Percentiles rank a stretch among this genome's conserved stretches.
Evolutionary conservation across 2,888 invertebrate species (phyloP).

Genomic region (Azorinus chamasolen): DNA sequence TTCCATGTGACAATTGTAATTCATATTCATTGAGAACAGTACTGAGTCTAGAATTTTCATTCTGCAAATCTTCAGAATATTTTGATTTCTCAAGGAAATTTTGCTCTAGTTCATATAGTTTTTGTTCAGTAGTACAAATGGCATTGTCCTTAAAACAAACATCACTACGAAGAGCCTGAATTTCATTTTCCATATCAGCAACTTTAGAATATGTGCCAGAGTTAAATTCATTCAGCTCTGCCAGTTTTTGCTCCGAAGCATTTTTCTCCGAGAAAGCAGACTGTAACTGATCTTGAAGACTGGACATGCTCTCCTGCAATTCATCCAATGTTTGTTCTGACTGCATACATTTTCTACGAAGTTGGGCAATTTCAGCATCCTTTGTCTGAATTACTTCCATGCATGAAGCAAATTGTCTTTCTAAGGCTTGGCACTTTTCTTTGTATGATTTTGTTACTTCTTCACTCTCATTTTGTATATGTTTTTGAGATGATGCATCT

Average conservation of each 20-base stretch:
- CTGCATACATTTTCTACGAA: conserved; percentile 42
- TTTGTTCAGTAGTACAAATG: too few relatives aligned
- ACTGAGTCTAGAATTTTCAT: too few relatives aligned
- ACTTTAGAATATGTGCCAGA: neutral
- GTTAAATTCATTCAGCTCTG: neutral
- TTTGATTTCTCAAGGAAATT: too few relatives aligned
- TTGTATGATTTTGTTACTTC: conserved; percentile 6
- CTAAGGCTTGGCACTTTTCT: conserved; percentile 41
- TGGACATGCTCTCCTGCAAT: neutral
- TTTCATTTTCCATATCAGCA: neutral
- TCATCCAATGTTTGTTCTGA: conserved; percentile 19
- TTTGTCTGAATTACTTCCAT: conserved; percentile 49
- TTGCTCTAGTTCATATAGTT: too few relatives aligned
- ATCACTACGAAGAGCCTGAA: neutral
- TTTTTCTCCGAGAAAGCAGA: neutral
- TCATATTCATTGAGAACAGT: too few relatives aligned
- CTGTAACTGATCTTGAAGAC: too few relatives aligned
- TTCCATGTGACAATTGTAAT: too few relatives aligned
- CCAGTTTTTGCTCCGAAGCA: neutral
- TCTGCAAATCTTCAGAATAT: too few relatives aligned
- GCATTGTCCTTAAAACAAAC: neutral
- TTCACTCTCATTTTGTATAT: conserved; percentile 12
- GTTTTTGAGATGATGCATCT: neutral
- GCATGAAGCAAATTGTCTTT: conserved; percentile 47
- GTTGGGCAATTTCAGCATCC: conserved; percentile 39